Percentiles rank a stretch among this genome's conserved stretches.
phyloP scores from a whole-genome alignment of 2,888 invertebrate genomes.

The Elysia crispata region DNA sequence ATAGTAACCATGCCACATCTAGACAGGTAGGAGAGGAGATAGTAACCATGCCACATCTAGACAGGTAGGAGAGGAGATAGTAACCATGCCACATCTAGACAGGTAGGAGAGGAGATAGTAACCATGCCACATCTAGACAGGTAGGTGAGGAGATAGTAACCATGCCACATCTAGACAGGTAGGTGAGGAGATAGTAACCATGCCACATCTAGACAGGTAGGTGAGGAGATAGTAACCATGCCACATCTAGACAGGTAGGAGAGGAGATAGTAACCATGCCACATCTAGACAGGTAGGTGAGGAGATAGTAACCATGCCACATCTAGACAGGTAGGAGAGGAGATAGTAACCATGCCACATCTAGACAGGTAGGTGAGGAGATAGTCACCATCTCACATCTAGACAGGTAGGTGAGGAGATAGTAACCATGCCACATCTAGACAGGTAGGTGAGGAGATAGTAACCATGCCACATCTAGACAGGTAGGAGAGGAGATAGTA shows the following conservation, averaged over 20 bases:
- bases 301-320: slow-evolving; percentile 98
- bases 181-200: slow-evolving; percentile 99
- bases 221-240: slow-evolving; percentile 98
- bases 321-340: slow-evolving; percentile 98
- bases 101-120: slow-evolving; percentile 99
- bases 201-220: slow-evolving; percentile 98
- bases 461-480: slow-evolving; percentile 97
- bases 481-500: slow-evolving; percentile 99
- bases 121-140: slow-evolving; percentile 97
- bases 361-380: slow-evolving; percentile 98
- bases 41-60: slow-evolving; percentile 97
- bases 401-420: slow-evolving; percentile 99
- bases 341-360: slow-evolving; percentile 98
- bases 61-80: slow-evolving; percentile 99
- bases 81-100: slow-evolving; percentile 97
- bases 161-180: slow-evolving; percentile 95
- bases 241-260: slow-evolving; percentile 97
- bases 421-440: slow-evolving; percentile 97
- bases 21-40: slow-evolving; percentile 99
- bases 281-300: slow-evolving; percentile 98
- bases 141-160: slow-evolving; percentile 99
- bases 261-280: slow-evolving; percentile 99
- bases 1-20: slow-evolving; percentile 98
- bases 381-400: slow-evolving; percentile 98
- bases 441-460: slow-evolving; percentile 99